A percentile compares a stretch with the other conserved stretches of the same genome.
phyloP scores from a whole-genome alignment of 2,888 invertebrate species.

The Ochropleura leucogaster region DNA sequence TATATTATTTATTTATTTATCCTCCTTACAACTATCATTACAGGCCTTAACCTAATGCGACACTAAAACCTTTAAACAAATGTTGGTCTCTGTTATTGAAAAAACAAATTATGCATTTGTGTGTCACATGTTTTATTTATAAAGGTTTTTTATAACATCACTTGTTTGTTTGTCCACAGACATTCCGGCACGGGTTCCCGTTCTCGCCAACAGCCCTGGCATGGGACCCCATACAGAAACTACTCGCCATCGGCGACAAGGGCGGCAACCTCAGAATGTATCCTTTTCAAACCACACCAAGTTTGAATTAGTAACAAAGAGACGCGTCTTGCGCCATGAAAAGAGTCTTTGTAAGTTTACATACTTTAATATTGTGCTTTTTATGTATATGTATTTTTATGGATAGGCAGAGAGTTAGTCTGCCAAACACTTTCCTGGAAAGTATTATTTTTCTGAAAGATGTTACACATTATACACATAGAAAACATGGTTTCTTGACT shows the following conservation, averaged over 20 bases:
- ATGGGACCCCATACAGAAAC: conserved; percentile 99
- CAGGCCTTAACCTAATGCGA: no score
- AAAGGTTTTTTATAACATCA: not conserved
- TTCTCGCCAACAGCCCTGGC: conserved; percentile 99
- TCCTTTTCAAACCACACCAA: conserved; percentile 91
- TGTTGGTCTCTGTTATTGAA: not conserved
- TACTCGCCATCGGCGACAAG: conserved; percentile 99
- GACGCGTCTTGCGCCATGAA: not conserved
- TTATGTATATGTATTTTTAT: not conserved
- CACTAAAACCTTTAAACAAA: no score
- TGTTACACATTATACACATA: not conserved
- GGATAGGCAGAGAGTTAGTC: not conserved
- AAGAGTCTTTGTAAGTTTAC: not conserved
- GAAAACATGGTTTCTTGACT: not conserved
- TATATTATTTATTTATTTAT: no score
- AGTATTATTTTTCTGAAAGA: not conserved
- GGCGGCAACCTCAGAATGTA: conserved; percentile 98
- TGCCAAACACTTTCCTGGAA: not conserved
- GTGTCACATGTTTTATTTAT: not conserved
- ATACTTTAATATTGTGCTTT: not conserved
- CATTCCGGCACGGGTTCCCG: conserved; percentile 99
- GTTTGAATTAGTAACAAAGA: not conserved
- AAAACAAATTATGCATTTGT: no score
- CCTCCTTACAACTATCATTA: no score
- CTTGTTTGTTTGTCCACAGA: conserved; percentile 92